Evolutionary conservation across 2,888 invertebrate species (phyloP).

Genomic region (Petrolisthes manimaculis): DNA sequence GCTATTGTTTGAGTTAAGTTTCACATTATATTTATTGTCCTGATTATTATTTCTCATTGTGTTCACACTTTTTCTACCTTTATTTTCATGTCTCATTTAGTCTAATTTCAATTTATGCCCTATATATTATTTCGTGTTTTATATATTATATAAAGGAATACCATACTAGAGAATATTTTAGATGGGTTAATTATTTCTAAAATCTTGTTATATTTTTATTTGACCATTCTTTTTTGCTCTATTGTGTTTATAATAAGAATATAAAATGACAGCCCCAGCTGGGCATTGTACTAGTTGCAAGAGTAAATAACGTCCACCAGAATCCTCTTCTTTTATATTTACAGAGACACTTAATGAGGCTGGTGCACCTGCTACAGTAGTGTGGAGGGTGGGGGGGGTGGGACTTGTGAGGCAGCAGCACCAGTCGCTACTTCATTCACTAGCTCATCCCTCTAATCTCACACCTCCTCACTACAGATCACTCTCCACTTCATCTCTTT

Average conservation of each 20-base stretch:
- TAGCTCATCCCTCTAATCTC: not conserved
- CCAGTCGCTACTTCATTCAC: not conserved
- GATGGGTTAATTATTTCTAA: not conserved
- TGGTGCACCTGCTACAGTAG: not conserved
- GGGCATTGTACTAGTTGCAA: conserved; percentile 61
- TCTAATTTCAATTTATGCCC: too few relatives aligned
- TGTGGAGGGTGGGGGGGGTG: not conserved
- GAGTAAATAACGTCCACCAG: conserved; percentile 54
- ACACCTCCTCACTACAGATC: not conserved
- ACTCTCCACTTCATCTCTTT: conserved; percentile 22
- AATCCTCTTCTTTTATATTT: conserved; percentile 23
- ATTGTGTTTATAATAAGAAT: conserved; percentile 58
- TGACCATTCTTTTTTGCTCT: conserved; percentile 50
- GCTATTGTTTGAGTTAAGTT: too few relatives aligned
- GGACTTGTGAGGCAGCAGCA: not conserved
- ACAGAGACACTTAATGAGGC: conserved; percentile 39
- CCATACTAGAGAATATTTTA: too few relatives aligned
- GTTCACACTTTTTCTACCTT: too few relatives aligned
- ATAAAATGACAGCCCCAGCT: conserved; percentile 56
- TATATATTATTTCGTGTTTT: too few relatives aligned
- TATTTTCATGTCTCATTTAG: too few relatives aligned
- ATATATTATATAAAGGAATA: too few relatives aligned
- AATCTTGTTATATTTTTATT: conserved; percentile 36
- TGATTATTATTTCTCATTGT: too few relatives aligned
- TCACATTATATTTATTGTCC: too few relatives aligned